Evolutionary conservation across 2,113 vertebrate genomes (phyloP).

Genomic region (Nerophis ophidion): DNA sequence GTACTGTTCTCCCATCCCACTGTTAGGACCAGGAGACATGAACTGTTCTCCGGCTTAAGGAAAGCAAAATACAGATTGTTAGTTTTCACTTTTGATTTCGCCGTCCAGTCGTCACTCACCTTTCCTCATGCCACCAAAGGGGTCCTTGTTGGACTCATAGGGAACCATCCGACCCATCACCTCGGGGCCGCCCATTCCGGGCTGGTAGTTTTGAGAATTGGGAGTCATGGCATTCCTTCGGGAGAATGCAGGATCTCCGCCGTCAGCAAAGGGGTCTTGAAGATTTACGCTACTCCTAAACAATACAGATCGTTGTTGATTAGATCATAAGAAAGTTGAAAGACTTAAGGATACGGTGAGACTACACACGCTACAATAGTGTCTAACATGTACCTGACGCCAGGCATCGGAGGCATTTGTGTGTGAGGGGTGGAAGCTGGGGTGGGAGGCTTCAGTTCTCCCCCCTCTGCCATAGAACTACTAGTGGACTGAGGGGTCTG

Average conservation of each 20-base stretch:
- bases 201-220: conserved; percentile 90
- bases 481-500: conserved; percentile 98
- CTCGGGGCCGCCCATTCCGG: conserved; percentile 88
- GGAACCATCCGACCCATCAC: conserved; percentile 90
- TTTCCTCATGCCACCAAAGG: conserved; percentile 97
- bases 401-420: conserved; percentile 91
- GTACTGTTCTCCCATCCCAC: conserved; percentile 89
- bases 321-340: background rate
- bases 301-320: background rate
- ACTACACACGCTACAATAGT: background rate
- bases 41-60: conserved; percentile 85
- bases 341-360: background rate
- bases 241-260: conserved; percentile 88
- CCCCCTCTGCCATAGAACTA: conserved; percentile 98
- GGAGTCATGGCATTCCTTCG: conserved; percentile 93
- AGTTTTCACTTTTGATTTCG: background rate
- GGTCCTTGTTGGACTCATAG: conserved; percentile 94
- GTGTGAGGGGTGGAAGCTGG: conserved; percentile 95
- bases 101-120: conserved; percentile 62
- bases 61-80: background rate
- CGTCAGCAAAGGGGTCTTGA: conserved; percentile 93
- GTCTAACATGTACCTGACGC: conserved; percentile 78
- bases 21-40: conserved; percentile 90
- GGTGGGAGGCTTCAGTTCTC: conserved; percentile 96
- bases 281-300: conserved; percentile 90